Conservation (phyloP, 2,797 vertebrate genomes). For the Psittacula derbiana region DNA sequence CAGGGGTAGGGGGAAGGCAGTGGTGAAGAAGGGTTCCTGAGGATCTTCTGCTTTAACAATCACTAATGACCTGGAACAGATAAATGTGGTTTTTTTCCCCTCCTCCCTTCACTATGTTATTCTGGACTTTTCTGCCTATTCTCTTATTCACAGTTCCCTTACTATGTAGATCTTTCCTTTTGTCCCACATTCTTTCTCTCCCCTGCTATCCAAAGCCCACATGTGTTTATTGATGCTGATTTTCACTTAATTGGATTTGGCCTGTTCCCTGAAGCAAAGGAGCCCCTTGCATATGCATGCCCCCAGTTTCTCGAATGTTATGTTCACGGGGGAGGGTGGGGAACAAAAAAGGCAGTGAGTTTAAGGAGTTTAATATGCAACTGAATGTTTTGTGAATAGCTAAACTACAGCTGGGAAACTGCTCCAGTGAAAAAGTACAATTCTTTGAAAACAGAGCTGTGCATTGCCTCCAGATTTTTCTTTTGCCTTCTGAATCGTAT, state of each 20-base stretch:
- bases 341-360: not conserved
- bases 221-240: not conserved
- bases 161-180: not conserved
- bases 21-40: not conserved
- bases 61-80: not conserved
- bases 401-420: not conserved
- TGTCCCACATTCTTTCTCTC: not conserved
- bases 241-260: not conserved
- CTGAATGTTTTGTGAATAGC: not conserved
- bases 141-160: not conserved
- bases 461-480: not conserved
- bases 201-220: not conserved
- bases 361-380: not conserved
- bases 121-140: not conserved
- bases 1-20: not conserved
- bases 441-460: not conserved
- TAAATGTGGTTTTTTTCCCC: not conserved
- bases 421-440: not conserved
- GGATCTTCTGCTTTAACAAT: not conserved
- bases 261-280: not conserved
- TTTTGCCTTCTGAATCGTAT: not conserved
- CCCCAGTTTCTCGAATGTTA: not conserved
- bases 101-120: not conserved
- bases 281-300: not conserved
- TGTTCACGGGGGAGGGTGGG: not conserved